Evolutionary conservation across 2,797 vertebrate species (phyloP).

Genomic region (Taenioides sp.): DNA sequence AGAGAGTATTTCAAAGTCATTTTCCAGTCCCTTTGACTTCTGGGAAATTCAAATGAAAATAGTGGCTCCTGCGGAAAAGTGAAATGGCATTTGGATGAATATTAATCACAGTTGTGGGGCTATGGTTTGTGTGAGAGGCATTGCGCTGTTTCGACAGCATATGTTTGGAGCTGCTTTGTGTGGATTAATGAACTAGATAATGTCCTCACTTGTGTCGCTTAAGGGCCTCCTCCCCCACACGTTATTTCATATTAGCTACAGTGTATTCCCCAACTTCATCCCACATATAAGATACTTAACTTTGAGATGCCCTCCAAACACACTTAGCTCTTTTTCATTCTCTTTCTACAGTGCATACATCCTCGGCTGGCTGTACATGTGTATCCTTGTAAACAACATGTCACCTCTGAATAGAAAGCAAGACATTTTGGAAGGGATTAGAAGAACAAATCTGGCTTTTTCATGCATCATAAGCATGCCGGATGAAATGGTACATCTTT

Average conservation of each 20-base stretch:
- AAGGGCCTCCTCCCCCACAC: constrained; percentile 52
- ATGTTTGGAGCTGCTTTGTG: constrained; percentile 38
- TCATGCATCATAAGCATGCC: constrained; percentile 22
- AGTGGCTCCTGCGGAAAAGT: constrained; percentile 43
- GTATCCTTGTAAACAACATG: constrained; percentile 31
- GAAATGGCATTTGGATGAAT: constrained; percentile 53
- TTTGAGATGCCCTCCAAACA: constrained; percentile 54
- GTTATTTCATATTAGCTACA: constrained; percentile 49
- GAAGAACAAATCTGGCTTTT: constrained; percentile 17
- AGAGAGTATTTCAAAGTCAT: constrained; percentile 56
- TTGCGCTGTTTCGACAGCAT: constrained; percentile 13
- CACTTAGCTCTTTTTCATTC: constrained; percentile 48
- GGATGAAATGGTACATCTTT: neutral
- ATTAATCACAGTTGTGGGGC: constrained; percentile 43
- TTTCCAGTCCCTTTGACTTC: constrained; percentile 43
- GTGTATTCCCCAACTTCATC: constrained; percentile 46
- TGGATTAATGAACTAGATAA: constrained; percentile 55
- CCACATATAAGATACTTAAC: constrained; percentile 55
- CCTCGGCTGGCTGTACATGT: constrained; percentile 27
- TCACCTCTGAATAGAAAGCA: constrained; percentile 13
- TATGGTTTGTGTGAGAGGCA: constrained; percentile 18
- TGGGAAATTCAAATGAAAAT: constrained; percentile 12
- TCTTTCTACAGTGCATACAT: constrained; percentile 35
- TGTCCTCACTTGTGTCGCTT: constrained; percentile 41
- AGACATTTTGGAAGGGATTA: constrained; percentile 29